phyloP scores from a whole-genome alignment of 2,797 vertebrate species.

The Tragopan temminckii region DNA sequence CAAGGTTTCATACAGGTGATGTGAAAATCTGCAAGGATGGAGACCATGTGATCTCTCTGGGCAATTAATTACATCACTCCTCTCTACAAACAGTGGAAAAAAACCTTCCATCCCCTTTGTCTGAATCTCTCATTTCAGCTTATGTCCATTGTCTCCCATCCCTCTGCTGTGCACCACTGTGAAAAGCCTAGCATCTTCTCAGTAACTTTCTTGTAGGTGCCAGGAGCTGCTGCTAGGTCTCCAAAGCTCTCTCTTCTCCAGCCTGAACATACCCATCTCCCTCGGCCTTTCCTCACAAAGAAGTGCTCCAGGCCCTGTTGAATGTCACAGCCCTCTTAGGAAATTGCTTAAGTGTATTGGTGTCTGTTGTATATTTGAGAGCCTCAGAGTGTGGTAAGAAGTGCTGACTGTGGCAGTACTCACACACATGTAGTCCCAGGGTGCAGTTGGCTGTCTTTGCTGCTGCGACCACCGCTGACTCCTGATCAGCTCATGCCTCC shows the following conservation, averaged over 20 bases:
- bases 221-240: neutral
- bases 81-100: neutral
- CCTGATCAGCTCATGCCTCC: neutral
- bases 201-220: neutral
- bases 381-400: neutral
- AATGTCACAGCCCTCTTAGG: neutral
- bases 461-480: neutral
- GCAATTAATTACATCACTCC: neutral
- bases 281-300: neutral
- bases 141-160: neutral
- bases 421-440: neutral
- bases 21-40: neutral
- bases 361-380: neutral
- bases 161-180: neutral
- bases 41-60: neutral
- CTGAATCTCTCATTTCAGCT: neutral
- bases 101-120: neutral
- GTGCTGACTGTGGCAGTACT: neutral
- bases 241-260: neutral
- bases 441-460: neutral
- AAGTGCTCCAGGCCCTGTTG: neutral
- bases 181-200: neutral
- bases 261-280: neutral
- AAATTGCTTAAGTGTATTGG: neutral
- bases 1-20: neutral